Evolutionary conservation across 2,797 vertebrate genomes (phyloP), one percentile per base, ranked within the genome.

Genomic region (Hylomyscus alleni): DNA sequence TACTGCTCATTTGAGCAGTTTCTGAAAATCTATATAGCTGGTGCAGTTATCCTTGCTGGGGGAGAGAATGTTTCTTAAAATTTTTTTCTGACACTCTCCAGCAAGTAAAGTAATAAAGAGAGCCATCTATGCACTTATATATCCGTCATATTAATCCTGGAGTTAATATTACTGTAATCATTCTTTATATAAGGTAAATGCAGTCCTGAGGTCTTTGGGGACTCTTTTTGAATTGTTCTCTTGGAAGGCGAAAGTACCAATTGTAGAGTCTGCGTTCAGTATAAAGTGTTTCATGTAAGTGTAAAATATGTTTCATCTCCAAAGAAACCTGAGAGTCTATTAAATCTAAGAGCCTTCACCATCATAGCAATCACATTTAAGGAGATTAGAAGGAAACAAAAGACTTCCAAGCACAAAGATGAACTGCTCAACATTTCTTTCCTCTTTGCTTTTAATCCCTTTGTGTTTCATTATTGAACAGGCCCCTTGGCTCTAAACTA

Each of bases 21-120:
- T 87, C 69, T 91, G 81, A 94, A 95, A 94, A 97, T 97, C 91
- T 85, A 87, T 96, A 60, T 40, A 77, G 67, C 80, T 93, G 85
- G 24, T 91, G 52, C 65, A 40, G 10, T 89, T 89, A 67, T 44
- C 77, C 73, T 93, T 77, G 50, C 78, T 86, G 60, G 29, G 50
- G 65, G 78, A 96, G 95, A 96, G n/a, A 81, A 78, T 10, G 47
- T 76, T 91, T 88, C 78, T 69, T 75, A 15, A 19, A 11, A 7
- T 56, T 73, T 85, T 44, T 54, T 94, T 67, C 82, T 80, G 44
- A 93, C 85, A 94, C 47, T 94, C 72, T 67, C 78, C 40, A 78
- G 65, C 76, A 94, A 89, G 13, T 65, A 86, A 95, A 87, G 80
- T 83, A 95, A 96, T 90, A 96, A 96, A 95, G 37, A 88, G 78